These are phyloP conservation scores for Hydrochoerus hydrochaeris DNA, from an alignment of 2,113 vertebrate species.

Conservation along the genomic window DNA sequence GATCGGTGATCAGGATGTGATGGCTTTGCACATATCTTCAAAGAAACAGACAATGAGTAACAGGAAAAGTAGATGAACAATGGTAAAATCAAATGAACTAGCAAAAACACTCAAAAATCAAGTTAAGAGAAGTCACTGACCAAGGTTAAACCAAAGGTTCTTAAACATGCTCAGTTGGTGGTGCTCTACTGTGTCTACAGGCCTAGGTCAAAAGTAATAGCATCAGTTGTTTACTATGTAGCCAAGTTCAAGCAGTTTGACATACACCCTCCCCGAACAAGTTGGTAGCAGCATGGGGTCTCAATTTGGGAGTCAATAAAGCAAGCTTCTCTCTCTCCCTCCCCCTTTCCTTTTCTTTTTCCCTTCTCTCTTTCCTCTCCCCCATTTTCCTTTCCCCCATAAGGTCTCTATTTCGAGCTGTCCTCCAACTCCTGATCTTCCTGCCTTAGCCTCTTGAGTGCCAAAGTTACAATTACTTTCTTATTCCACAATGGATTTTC, in stretches of 20 bases:
- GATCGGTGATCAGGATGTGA: rapidly evolving
- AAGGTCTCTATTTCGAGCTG: neutral
- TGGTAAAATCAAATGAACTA: neutral
- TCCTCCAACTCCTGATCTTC: neutral
- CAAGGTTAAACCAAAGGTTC: neutral
- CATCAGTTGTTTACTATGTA: neutral
- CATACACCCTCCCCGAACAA: rapidly evolving
- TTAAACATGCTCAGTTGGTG: neutral
- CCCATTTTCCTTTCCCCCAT: neutral
- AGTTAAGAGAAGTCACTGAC: neutral
- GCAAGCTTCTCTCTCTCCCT: neutral
- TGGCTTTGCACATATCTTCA: neutral
- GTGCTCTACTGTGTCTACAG: neutral
- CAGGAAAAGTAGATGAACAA: neutral
- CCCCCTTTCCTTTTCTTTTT: neutral
- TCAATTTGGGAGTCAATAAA: neutral
- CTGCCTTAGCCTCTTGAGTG: neutral
- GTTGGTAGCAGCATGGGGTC: rapidly evolving
- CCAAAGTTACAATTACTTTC: neutral
- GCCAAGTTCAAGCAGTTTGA: neutral
- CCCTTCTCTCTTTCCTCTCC: too few species aligned
- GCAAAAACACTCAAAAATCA: neutral
- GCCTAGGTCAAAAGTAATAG: neutral
- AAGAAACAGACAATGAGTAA: neutral
- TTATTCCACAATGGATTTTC: neutral